Conservation (phyloP, 2,888 invertebrate genomes). For the Tachina grossa region DNA sequence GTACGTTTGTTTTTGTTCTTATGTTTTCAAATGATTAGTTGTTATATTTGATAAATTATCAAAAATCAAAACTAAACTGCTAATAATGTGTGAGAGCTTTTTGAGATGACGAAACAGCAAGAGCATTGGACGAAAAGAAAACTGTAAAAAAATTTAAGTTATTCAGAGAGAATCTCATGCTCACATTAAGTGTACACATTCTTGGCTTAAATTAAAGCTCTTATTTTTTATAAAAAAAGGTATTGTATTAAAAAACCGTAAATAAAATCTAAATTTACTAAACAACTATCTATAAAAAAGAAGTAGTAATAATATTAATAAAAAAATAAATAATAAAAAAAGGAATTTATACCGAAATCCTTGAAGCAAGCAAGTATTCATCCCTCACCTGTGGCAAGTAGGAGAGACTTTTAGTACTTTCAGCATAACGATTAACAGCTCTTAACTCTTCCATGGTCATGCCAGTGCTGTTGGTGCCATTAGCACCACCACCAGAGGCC, state of each 20-base stretch:
- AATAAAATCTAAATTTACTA: constrained; percentile 55
- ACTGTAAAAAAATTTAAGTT: background rate
- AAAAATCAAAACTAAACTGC: constrained; percentile 19
- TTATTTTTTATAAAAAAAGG: constrained; percentile 29
- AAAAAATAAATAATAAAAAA: constrained; percentile 65
- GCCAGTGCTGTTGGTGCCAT: constrained; percentile 80
- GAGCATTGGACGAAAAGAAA: background rate
- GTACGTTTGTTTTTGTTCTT: constrained; percentile 47
- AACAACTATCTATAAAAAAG: constrained; percentile 47
- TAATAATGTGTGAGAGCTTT: constrained; percentile 36
- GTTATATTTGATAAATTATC: constrained; percentile 2
- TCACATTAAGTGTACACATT: constrained; percentile 24
- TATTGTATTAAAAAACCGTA: constrained; percentile 27
- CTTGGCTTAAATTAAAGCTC: constrained; percentile 42
- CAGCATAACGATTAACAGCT: constrained; percentile 94
- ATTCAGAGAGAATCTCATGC: constrained; percentile 27
- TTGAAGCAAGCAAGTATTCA: constrained; percentile 82
- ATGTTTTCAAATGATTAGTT: constrained; percentile 13
- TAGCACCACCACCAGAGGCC: constrained; percentile 74
- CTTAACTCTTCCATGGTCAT: constrained; percentile 93
- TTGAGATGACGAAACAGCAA: constrained; percentile 8
- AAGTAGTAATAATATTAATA: constrained; percentile 53
- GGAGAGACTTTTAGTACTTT: constrained; percentile 95
- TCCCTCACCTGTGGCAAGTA: constrained; percentile 93
- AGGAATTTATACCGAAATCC: constrained; percentile 81